Base-by-base conservation (phyloP, 2,797 vertebrate genomes). In the Synanceia verrucosa region DNA sequence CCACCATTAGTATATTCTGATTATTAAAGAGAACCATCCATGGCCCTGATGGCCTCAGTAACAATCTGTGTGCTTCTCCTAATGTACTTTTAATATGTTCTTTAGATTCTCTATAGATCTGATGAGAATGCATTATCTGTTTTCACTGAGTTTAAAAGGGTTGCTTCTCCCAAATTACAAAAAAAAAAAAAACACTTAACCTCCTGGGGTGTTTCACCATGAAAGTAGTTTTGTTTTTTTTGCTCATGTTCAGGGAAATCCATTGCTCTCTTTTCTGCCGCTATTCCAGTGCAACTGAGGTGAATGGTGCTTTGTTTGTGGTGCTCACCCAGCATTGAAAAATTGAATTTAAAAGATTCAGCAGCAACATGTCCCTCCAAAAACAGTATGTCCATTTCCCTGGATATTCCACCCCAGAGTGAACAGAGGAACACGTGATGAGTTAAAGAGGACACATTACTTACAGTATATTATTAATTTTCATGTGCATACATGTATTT, bases 11-110 rank as follows among this genome's bases (percentile, higher is more conserved):
- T 86, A 84, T 77, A 72, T 72, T 82, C 41, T 5, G 60, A 78
- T 85, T 84, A 85, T 89, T 81, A 84, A 82, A 81, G 69, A 79
- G 73, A 77, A 64, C 34, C 48, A 64, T 47, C 47, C 39, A 12
- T 44, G 12, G 4, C 76, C 66, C 55, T 13, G 19, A 70, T 61
- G 62, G 31, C 59, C 48, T 47, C 29, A 1, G 65, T 58, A 60
- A 41, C 50, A 61, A 50, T 63, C 23, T 59, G 19, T 66, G 50
- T 53, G 50, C 8, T 70, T 79, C 53, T 69, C 31, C 60, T 75
- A 66, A 71, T 66, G 46, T 68, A 48, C 18, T 34, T 61, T 2
- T 77, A 73, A 82, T 76, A 59, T 65, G 51, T 67, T 70, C 52
- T 46, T n/a, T n/a, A n/a, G n/a, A n/a, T n/a, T n/a, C n/a, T n/a